These are phyloP conservation scores for Scomberomorus guttatus DNA, from an alignment of 2,797 vertebrate species.

Conservation along the genomic window DNA sequence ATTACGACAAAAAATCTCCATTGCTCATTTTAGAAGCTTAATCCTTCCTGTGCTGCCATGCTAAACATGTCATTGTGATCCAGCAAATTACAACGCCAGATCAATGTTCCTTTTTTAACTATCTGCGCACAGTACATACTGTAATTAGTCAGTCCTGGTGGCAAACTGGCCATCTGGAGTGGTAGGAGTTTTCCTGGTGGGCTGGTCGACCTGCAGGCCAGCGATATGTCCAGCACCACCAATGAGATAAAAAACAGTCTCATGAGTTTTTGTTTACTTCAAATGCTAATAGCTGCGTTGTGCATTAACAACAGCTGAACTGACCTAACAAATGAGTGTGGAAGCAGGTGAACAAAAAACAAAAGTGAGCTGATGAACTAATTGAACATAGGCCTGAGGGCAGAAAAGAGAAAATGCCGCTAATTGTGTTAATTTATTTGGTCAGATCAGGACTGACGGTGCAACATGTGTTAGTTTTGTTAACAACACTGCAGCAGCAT, in stretches of 20 bases:
- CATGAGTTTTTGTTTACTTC: slow-evolving; percentile 35
- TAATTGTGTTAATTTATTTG: slow-evolving; percentile 14
- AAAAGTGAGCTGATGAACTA: neutral
- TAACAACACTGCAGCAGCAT: neutral
- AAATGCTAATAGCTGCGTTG: slow-evolving; percentile 27
- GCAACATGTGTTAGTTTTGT: neutral
- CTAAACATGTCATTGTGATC: slow-evolving; percentile 38
- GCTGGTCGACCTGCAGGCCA: slow-evolving; percentile 47
- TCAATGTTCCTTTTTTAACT: slow-evolving; percentile 60
- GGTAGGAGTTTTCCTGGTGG: slow-evolving; percentile 63
- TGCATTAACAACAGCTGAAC: slow-evolving; percentile 11
- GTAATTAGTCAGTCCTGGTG: slow-evolving; percentile 72
- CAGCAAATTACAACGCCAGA: slow-evolving; percentile 55
- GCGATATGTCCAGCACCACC: slow-evolving; percentile 42
- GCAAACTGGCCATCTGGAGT: slow-evolving; percentile 72
- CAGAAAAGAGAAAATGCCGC: neutral
- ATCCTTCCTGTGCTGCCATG: slow-evolving; percentile 16
- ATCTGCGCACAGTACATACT: slow-evolving; percentile 43
- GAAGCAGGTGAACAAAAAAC: slow-evolving; percentile 1
- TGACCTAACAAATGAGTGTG: neutral
- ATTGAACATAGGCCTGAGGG: neutral
- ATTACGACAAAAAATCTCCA: neutral
- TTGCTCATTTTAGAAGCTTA: slow-evolving; percentile 25
- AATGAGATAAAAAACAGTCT: slow-evolving; percentile 51
- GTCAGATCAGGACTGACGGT: neutral